Percentiles rank a stretch among this genome's conserved stretches.
Conservation (phyloP, 1,140 invertebrate genomes). For the Drosophila triauraria region DNA sequence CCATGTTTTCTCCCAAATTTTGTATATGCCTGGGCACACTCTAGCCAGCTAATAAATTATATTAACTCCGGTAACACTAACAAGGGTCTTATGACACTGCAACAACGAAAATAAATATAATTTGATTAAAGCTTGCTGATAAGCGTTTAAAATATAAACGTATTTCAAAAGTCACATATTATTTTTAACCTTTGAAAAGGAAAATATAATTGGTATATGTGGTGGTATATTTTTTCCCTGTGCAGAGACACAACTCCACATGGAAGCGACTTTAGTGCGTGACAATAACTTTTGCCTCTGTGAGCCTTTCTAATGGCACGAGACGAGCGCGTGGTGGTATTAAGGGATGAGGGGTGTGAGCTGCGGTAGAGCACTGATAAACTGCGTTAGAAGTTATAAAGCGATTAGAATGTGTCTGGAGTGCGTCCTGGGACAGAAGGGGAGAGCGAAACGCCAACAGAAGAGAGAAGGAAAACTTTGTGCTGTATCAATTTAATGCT, state of each 20-base stretch:
- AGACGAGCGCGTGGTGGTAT: constrained; percentile 4
- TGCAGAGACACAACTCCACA: constrained; percentile 30
- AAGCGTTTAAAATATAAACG: background rate
- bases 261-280: constrained; percentile 73
- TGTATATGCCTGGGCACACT: background rate
- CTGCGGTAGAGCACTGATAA: constrained; percentile 59
- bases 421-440: constrained; percentile 23
- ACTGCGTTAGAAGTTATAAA: constrained; percentile 82
- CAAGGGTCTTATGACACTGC: background rate
- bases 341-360: constrained; percentile 25
- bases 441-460: background rate
- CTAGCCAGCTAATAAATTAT: too few species aligned
- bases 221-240: background rate
- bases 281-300: constrained; percentile 72
- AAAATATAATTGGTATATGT: too few species aligned
- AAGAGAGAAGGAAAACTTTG: constrained; percentile 36
- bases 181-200: background rate
- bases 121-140: background rate
- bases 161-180: too few species aligned
- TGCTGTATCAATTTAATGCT: constrained; percentile 76
- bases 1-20: background rate
- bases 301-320: constrained; percentile 48
- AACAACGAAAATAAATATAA: background rate
- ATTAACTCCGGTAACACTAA: background rate
- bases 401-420: constrained; percentile 73